Base-by-base conservation (phyloP, 1,140 invertebrate genomes). In the Campodea augens region DNA sequence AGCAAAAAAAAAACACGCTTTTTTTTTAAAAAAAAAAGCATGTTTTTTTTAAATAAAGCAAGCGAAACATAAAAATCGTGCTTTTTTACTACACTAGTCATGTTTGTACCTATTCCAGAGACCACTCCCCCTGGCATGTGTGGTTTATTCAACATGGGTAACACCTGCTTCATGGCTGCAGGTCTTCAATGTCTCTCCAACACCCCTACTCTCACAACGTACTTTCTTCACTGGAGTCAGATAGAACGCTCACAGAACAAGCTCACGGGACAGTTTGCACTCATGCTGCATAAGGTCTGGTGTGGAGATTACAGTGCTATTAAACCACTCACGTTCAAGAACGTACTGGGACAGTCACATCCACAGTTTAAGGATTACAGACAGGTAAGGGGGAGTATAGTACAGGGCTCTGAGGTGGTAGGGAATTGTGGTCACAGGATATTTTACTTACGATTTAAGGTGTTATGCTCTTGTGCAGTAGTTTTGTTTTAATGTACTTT, bases 161-260 rank as follows among this genome's bases (percentile, higher is more conserved):
- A 78, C 54, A 78, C 75, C 3, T 80, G 77, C 54, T 80, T 78
- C 55, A 78, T 80, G 76, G 76, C 75, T 56, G 67, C 76, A 23
- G 76, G 74, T 1, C 57, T 79, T 19, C 77, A 78, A 56, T 75
- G 73, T 58, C 60, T 78, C 24, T 60, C 69, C 41, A 67, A 67
- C 15, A 70, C 71, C 7, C 62, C 66, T 1, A 61, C 68, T 18
- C 62, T 78, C 1, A 56, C 73, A 21, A 61, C 64, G 52, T 72
- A 66, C 54, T 73, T 75, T 51, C 57, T 73, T 25, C 60, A 68
- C 38, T 48, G 62, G 45, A 48, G 53, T 4, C 44, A 54, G 20
- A 42, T 42, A 25, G 38, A 13, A 20, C 41, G 27, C 45, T 51
- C 52, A 32, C 49, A 57, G 21, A 60, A 60, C 38, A 62, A 64